Conservation (phyloP, 2,113 vertebrate species). For the Dunckerocampus dactyliophorus region DNA sequence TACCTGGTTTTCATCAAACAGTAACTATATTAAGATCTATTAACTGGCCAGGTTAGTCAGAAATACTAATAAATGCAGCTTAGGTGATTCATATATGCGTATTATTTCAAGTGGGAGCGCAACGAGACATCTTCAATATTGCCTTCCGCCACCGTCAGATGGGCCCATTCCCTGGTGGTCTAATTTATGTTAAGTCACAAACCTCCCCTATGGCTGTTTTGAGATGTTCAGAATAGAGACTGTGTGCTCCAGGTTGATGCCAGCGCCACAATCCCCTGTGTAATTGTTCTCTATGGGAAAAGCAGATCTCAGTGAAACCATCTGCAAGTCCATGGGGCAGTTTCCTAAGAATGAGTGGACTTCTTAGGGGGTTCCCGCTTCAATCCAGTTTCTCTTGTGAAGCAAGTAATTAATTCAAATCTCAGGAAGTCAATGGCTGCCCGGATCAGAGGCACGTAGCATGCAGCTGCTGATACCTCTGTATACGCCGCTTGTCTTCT, state of each 20-base stretch:
- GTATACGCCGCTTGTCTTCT: slow-evolving; percentile 58
- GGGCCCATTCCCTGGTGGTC: slow-evolving; percentile 78
- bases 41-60: not conserved
- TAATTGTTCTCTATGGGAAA: slow-evolving; percentile 79
- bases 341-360: slow-evolving; percentile 74
- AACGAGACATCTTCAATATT: slow-evolving; percentile 64
- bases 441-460: slow-evolving; percentile 67
- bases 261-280: slow-evolving; percentile 73
- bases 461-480: slow-evolving; percentile 69
- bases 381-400: slow-evolving; percentile 76
- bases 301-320: slow-evolving; percentile 75
- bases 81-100: slow-evolving; percentile 21
- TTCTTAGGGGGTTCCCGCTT: slow-evolving; percentile 73
- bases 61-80: slow-evolving; percentile 1
- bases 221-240: slow-evolving; percentile 73
- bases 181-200: slow-evolving; percentile 85
- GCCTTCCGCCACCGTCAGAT: slow-evolving; percentile 72
- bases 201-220: slow-evolving; percentile 81
- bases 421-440: slow-evolving; percentile 72
- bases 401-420: slow-evolving; percentile 81
- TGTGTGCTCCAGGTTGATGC: slow-evolving; percentile 69
- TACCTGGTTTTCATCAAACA: not conserved
- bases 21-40: not conserved
- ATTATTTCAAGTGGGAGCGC: slow-evolving; percentile 34
- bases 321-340: slow-evolving; percentile 80